Evolutionary conservation across 2,113 vertebrate genomes (phyloP).

Genomic region (Pimephales promelas): DNA sequence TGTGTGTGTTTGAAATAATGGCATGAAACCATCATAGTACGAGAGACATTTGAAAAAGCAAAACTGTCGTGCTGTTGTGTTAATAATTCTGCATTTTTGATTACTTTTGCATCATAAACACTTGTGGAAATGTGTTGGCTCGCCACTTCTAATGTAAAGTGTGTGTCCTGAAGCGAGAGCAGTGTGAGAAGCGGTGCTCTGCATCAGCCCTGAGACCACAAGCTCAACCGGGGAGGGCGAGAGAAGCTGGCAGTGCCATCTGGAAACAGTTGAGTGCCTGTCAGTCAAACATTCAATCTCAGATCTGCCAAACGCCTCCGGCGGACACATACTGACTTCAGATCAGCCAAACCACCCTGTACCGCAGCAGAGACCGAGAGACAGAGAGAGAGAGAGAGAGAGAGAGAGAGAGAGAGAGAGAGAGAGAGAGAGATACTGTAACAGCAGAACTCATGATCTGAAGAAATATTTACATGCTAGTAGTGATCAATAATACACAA

Average conservation of each 20-base stretch:
- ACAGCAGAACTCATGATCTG: too few relatives aligned
- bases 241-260: constrained; percentile 10
- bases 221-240: constrained; percentile 10
- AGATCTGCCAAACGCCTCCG: constrained; percentile 34
- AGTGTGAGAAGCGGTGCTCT: background rate
- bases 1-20: background rate
- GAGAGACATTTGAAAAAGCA: background rate
- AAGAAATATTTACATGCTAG: too few relatives aligned
- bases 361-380: too few relatives aligned
- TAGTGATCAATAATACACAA: too few relatives aligned
- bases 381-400: too few relatives aligned
- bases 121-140: background rate
- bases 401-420: too few relatives aligned
- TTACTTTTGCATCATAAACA: background rate
- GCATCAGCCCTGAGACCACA: background rate
- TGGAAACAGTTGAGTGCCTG: constrained; percentile 29
- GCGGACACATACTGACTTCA: constrained; percentile 18
- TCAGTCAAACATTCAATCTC: constrained; percentile 39
- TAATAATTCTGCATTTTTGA: background rate
- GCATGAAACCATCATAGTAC: background rate
- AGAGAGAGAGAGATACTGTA: too few relatives aligned
- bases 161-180: background rate
- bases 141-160: background rate
- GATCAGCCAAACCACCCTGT: too few relatives aligned
- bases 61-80: background rate